Evolutionary conservation across 1,140 invertebrate genomes (phyloP).

Genomic region (Platorchestia sp.): DNA sequence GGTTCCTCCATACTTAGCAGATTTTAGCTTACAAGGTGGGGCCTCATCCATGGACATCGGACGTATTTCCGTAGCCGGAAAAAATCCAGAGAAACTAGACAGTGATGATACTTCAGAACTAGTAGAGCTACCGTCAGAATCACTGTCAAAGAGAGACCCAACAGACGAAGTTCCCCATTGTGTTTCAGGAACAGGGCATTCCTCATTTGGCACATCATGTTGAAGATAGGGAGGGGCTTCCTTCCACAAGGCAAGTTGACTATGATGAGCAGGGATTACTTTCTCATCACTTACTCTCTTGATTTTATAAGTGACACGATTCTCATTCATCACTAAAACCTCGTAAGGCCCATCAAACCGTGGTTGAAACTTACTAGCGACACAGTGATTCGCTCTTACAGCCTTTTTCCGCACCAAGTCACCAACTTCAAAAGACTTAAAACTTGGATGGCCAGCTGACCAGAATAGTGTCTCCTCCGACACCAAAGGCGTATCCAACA

Average conservation of each 20-base stretch:
- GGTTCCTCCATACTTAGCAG: no score
- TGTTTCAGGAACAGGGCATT: no score
- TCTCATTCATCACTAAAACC: neutral
- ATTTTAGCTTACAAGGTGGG: no score
- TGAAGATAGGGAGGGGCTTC: neutral
- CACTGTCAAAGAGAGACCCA: no score
- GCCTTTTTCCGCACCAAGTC: neutral
- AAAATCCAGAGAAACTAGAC: no score
- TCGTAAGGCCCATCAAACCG: neutral
- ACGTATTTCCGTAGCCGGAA: no score
- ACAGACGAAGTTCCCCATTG: no score
- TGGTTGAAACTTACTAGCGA: neutral
- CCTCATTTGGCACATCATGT: neutral
- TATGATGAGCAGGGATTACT: neutral
- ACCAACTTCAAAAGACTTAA: neutral
- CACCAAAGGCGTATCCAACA: neutral
- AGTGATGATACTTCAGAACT: no score
- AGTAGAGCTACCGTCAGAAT: no score
- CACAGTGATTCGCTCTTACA: no score
- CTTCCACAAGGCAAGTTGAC: neutral
- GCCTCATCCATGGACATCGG: no score
- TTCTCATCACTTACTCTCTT: neutral
- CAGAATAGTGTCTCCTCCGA: neutral
- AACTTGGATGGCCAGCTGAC: neutral
- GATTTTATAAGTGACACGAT: neutral